A percentile compares a stretch with the other conserved stretches of the same genome.
These are phyloP conservation scores for Echinops telfairi DNA, from an alignment of 2,113 vertebrate genomes.

Conservation along the genomic window DNA sequence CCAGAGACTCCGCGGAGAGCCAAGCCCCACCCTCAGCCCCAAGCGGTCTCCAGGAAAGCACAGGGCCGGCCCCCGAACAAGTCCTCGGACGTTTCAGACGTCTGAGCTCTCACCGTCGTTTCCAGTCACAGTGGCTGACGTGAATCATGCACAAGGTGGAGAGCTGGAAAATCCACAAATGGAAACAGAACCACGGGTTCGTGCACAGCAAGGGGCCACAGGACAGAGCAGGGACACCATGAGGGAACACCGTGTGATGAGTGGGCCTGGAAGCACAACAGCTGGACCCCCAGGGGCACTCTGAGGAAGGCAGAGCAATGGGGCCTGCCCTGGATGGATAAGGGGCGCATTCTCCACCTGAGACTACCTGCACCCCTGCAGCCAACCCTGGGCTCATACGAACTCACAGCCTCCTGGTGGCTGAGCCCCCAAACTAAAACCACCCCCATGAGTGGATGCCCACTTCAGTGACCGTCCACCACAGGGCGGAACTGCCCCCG, in stretches of 20 bases:
- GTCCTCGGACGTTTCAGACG: not conserved
- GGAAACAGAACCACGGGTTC: not conserved
- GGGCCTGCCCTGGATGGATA: too few species aligned
- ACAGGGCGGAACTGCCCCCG: too few species aligned
- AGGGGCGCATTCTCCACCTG: too few species aligned
- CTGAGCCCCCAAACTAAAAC: too few species aligned
- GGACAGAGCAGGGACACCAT: not conserved
- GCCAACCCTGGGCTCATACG: too few species aligned
- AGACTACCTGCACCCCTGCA: too few species aligned
- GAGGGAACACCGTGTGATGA: not conserved
- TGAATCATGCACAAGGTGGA: not conserved
- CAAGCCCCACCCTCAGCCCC: too few species aligned
- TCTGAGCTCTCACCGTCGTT: not conserved
- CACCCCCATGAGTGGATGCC: too few species aligned
- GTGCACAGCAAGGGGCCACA: not conserved
- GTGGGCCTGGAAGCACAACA: not conserved
- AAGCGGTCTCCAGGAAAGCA: not conserved
- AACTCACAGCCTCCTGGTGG: too few species aligned
- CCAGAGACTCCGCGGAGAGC: not conserved
- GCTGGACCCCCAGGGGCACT: not conserved
- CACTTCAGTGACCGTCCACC: too few species aligned
- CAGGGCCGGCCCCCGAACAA: not conserved
- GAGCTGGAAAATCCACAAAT: not conserved
- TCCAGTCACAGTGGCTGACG: not conserved
- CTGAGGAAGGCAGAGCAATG: too few species aligned